A percentile compares a stretch with the other conserved stretches of the same genome.
These are phyloP conservation scores for Dorcus hopei DNA, from an alignment of 2,888 invertebrate species.

Conservation along the genomic window DNA sequence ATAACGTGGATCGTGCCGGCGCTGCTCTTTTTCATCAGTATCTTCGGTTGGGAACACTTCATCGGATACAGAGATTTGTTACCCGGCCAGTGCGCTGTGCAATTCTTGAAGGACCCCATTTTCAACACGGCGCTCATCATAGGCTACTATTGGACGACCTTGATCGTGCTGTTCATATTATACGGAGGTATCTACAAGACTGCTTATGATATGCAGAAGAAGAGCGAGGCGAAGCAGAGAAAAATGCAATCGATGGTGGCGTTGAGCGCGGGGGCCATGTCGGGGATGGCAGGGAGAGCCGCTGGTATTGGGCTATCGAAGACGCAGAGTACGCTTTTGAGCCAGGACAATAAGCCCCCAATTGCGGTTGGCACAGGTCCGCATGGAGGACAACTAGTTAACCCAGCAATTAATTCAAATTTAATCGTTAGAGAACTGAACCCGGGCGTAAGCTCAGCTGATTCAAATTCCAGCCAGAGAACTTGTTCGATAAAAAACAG, in stretches of 20 bases:
- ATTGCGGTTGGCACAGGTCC: constrained; percentile 46
- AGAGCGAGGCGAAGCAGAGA: constrained; percentile 92
- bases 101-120: constrained; percentile 94
- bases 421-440: constrained; percentile 37
- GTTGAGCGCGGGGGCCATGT: constrained; percentile 84
- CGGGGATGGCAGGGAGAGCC: constrained; percentile 84
- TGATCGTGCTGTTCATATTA: constrained; percentile 90
- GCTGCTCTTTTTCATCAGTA: constrained; percentile 93
- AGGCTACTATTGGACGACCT: constrained; percentile 96
- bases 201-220: constrained; percentile 95
- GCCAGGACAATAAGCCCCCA: constrained; percentile 65
- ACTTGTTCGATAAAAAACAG: constrained; percentile 59
- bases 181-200: constrained; percentile 98
- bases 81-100: constrained; percentile 90
- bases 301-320: constrained; percentile 84
- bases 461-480: constrained; percentile 61
- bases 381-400: constrained; percentile 37
- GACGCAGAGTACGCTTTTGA: constrained; percentile 65
- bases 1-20: constrained; percentile 97
- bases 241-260: constrained; percentile 96
- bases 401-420: constrained; percentile 26
- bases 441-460: constrained; percentile 48
- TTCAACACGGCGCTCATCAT: constrained; percentile 97
- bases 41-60: constrained; percentile 99
- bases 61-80: constrained; percentile 77